These are phyloP conservation scores for Osmerus mordax DNA, from an alignment of 2,113 vertebrate species.

Conservation along the genomic window DNA sequence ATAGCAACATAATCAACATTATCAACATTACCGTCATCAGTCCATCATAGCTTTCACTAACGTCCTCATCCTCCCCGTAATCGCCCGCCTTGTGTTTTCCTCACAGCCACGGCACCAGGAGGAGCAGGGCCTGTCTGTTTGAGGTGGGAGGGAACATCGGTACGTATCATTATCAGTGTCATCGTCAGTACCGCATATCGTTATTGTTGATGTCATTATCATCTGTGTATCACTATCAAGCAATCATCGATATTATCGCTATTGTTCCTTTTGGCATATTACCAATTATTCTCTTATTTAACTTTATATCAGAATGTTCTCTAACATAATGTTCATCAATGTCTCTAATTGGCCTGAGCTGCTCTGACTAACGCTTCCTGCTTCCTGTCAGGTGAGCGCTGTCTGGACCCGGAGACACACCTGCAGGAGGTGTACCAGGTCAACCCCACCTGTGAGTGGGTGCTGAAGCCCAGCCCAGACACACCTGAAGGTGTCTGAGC, in stretches of 20 bases:
- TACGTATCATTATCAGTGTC: constrained; percentile 50
- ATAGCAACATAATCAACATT: too few species aligned
- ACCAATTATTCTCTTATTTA: too few species aligned
- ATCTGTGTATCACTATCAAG: neutral
- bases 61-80: neutral
- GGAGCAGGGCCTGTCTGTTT: constrained; percentile 76
- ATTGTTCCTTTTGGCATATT: too few species aligned
- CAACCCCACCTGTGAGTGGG: constrained; percentile 92
- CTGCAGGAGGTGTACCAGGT: constrained; percentile 86
- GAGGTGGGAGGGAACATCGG: constrained; percentile 91
- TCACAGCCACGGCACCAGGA: constrained; percentile 28
- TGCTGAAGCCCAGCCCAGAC: constrained; percentile 81
- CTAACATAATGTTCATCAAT: neutral
- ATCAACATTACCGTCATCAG: neutral
- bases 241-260: neutral
- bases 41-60: neutral
- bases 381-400: constrained; percentile 80
- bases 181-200: neutral
- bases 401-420: constrained; percentile 84
- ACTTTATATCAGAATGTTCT: neutral
- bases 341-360: neutral
- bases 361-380: neutral
- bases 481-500: constrained; percentile 55
- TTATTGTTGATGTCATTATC: neutral
- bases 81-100: neutral